Percentiles rank a stretch among this genome's conserved stretches.
These are phyloP conservation scores for Eristalis arbustorum DNA, from an alignment of 2,888 invertebrate genomes.

Conservation along the genomic window DNA sequence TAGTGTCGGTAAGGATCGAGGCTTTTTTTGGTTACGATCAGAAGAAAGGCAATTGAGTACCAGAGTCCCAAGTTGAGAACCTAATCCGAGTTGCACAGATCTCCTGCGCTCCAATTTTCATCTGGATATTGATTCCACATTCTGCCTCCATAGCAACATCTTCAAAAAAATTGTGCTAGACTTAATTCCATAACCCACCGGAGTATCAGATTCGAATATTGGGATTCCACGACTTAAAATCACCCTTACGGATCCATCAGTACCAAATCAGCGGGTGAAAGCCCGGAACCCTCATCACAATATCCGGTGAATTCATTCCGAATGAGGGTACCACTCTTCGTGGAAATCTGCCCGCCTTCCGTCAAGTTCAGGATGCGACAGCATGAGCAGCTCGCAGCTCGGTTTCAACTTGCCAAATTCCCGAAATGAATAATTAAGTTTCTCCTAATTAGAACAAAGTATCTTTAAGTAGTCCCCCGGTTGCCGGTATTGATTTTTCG, in stretches of 20 bases:
- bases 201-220: not conserved
- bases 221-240: not conserved
- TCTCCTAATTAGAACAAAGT: slow-evolving; percentile 4
- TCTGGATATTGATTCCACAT: not conserved
- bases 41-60: no score
- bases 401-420: not conserved
- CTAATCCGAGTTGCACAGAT: no score
- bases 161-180: no score
- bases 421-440: slow-evolving; percentile 11
- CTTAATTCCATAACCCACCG: no score
- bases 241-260: slow-evolving; percentile 5
- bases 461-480: not conserved
- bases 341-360: not conserved
- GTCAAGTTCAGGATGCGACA: slow-evolving; percentile 10
- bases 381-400: not conserved
- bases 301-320: slow-evolving; percentile 6
- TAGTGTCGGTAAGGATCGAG: no score
- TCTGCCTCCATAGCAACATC: not conserved
- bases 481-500: slow-evolving; percentile 3
- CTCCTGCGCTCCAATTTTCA: no score
- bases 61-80: no score
- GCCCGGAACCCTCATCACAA: not conserved
- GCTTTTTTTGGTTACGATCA: no score
- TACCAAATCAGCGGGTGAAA: not conserved
- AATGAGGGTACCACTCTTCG: not conserved